These are phyloP conservation scores for Pangasius krempfi DNA, from an alignment of 2,797 vertebrate genomes.

Conservation along the genomic window DNA sequence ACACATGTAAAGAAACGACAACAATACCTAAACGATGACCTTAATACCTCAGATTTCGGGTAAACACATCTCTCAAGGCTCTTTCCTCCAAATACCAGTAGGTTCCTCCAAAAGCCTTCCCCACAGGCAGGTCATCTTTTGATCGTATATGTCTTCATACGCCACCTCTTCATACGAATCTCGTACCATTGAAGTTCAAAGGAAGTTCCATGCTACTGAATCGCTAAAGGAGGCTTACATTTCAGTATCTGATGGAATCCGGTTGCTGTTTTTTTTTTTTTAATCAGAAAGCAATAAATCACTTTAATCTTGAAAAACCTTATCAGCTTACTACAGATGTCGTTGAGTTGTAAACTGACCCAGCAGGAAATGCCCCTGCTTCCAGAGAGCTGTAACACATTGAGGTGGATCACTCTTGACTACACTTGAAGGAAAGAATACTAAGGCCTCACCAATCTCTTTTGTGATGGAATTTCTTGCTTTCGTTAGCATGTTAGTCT, in stretches of 20 bases:
- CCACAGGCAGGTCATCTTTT: background rate
- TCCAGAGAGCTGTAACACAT: background rate
- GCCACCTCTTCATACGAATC: background rate
- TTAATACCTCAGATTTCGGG: background rate
- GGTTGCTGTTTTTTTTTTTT: background rate
- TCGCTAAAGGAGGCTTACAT: background rate
- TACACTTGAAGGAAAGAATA: background rate
- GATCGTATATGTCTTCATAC: slow-evolving; percentile 33
- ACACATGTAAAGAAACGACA: background rate
- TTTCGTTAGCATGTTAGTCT: background rate
- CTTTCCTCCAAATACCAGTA: background rate
- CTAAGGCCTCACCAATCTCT: background rate
- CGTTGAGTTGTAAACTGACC: background rate
- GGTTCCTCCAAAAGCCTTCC: background rate
- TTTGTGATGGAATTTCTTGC: background rate
- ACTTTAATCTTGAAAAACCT: background rate
- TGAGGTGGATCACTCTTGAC: background rate
- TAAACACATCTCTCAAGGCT: background rate
- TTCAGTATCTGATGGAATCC: slow-evolving; percentile 28
- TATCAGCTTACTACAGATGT: background rate
- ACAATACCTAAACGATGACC: background rate
- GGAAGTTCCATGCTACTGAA: slow-evolving; percentile 16
- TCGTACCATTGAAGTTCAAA: slow-evolving; percentile 42
- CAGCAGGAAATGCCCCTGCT: background rate
- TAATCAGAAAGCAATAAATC: slow-evolving; percentile 15